These are phyloP conservation scores for Petroica traversi DNA, from an alignment of 2,113 vertebrate species.

Conservation along the genomic window DNA sequence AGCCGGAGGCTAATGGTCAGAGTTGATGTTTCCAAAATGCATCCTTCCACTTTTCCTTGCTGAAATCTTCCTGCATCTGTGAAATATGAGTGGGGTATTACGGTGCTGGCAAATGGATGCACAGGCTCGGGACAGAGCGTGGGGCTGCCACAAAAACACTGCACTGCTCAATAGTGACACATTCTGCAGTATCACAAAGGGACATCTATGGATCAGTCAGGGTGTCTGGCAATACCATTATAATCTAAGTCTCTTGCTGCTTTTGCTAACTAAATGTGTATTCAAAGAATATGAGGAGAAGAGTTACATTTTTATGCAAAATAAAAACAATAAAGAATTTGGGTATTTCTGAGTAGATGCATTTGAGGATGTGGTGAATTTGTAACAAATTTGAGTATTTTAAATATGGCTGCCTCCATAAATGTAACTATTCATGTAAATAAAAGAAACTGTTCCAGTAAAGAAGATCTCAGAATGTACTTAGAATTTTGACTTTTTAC, in stretches of 20 bases:
- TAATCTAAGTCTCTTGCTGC: not conserved
- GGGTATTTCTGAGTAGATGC: not conserved
- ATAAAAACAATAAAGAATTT: not conserved
- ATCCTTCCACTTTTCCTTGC: not conserved
- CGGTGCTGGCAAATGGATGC: accelerated
- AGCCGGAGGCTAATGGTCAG: not conserved
- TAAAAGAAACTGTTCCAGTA: not conserved
- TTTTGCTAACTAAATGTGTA: not conserved
- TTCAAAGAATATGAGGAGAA: not conserved
- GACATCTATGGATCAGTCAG: not conserved
- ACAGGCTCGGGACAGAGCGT: not conserved
- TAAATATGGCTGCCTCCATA: not conserved
- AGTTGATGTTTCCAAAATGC: not conserved
- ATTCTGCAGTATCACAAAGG: not conserved
- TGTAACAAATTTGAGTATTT: not conserved
- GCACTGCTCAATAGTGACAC: not conserved
- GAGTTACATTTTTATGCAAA: not conserved
- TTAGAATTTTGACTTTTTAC: not conserved
- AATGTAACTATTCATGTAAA: not conserved
- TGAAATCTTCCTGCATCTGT: accelerated
- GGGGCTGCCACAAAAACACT: not conserved
- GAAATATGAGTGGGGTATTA: not conserved
- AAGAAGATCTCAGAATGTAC: not conserved
- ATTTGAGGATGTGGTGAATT: not conserved
- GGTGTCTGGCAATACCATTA: not conserved